These are phyloP conservation scores for Caenorhabditis elegans DNA, from an alignment of 1,140 invertebrate species.

Conservation along the genomic window DNA sequence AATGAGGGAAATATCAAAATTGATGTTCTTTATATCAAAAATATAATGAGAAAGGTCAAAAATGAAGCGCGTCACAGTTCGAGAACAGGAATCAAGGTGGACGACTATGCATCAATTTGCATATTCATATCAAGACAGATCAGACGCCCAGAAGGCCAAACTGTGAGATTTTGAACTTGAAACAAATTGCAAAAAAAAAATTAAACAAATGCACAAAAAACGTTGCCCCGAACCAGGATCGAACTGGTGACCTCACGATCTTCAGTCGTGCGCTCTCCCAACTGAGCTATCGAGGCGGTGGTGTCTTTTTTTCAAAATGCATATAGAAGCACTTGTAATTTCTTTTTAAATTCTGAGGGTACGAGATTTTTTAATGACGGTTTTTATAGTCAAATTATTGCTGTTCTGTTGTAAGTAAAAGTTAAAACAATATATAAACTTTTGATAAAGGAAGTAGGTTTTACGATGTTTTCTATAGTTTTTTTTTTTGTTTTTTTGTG, in stretches of 20 bases:
- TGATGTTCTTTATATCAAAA: not conserved
- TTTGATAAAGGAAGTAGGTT: too few relatives aligned
- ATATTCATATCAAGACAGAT: not conserved
- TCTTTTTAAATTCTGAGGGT: too few relatives aligned
- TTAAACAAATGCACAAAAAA: not conserved
- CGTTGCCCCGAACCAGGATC: conserved; percentile 61
- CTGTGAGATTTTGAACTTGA: too few relatives aligned
- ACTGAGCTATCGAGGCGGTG: conserved; percentile 56
- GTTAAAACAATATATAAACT: too few relatives aligned
- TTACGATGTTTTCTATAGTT: too few relatives aligned
- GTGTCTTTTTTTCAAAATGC: too few relatives aligned
- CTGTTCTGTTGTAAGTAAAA: too few relatives aligned
- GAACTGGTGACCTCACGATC: conserved; percentile 70
- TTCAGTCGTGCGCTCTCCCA: conserved; percentile 70
- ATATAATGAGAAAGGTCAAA: not conserved
- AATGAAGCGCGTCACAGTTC: conserved; percentile 14
- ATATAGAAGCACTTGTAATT: too few relatives aligned
- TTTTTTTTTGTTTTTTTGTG: too few relatives aligned
- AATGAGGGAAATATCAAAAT: too few relatives aligned
- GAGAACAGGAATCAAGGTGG: not conserved
- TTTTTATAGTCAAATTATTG: too few relatives aligned
- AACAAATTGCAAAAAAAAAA: not conserved
- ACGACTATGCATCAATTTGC: not conserved
- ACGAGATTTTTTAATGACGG: too few relatives aligned
- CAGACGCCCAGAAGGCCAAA: not conserved